A percentile compares a stretch with the other conserved stretches of the same genome.
These are phyloP conservation scores for Sebastes hubbsi DNA, from an alignment of 2,797 vertebrate genomes.

Conservation along the genomic window DNA sequence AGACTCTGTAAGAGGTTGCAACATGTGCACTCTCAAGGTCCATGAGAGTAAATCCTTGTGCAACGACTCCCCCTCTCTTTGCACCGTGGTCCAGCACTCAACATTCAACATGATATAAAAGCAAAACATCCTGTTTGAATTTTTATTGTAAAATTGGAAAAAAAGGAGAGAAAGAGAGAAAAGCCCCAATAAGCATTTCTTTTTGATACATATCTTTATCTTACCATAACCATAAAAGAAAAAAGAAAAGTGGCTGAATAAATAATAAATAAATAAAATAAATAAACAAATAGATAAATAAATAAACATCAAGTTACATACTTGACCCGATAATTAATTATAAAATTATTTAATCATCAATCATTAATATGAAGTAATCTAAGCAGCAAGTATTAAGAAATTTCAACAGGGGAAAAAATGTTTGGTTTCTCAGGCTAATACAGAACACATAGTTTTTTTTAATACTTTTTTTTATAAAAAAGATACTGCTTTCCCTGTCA, in stretches of 20 bases:
- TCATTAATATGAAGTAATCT: slow-evolving; percentile 81
- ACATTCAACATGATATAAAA: slow-evolving; percentile 19
- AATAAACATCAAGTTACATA: slow-evolving; percentile 76
- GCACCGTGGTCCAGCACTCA: not conserved
- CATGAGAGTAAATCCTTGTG: slow-evolving; percentile 6
- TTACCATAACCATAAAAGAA: slow-evolving; percentile 79
- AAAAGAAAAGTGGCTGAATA: slow-evolving; percentile 68
- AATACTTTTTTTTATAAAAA: slow-evolving; percentile 69
- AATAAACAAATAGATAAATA: slow-evolving; percentile 57
- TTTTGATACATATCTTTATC: slow-evolving; percentile 86
- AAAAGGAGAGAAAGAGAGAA: slow-evolving; percentile 88
- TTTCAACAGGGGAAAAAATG: slow-evolving; percentile 80
- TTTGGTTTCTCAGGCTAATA: slow-evolving; percentile 87
- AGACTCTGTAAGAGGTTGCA: slow-evolving; percentile 5
- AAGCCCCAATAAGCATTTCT: slow-evolving; percentile 86
- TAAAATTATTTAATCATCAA: slow-evolving; percentile 81
- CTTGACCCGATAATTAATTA: slow-evolving; percentile 79
- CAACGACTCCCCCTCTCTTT: slow-evolving; percentile 52
- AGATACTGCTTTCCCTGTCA: slow-evolving; percentile 81
- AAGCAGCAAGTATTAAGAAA: slow-evolving; percentile 87
- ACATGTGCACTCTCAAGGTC: slow-evolving; percentile 33
- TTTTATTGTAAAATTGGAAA: slow-evolving; percentile 93
- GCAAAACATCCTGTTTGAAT: slow-evolving; percentile 79
- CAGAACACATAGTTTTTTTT: slow-evolving; percentile 75
- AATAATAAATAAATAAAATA: slow-evolving; percentile 69